Evolutionary conservation across 2,888 invertebrate species (phyloP).

Genomic region (Leptothorax acervorum): DNA sequence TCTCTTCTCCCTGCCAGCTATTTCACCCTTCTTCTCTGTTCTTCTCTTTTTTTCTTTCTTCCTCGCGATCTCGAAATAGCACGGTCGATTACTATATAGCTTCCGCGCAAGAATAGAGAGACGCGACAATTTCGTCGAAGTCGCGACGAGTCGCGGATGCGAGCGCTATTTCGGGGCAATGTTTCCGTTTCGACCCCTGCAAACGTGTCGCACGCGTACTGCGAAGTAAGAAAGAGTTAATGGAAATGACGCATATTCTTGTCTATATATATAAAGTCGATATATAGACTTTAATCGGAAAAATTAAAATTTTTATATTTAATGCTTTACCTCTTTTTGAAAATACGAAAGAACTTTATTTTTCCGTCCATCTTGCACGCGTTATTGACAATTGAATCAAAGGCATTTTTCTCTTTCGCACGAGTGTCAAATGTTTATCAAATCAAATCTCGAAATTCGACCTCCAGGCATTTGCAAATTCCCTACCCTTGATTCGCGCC

Average conservation of each 20-base stretch:
- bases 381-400: neutral
- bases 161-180: constrained; percentile 18
- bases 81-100: constrained; percentile 66
- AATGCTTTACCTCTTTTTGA: neutral
- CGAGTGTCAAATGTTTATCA: neutral
- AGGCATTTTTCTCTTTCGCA: neutral
- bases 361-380: neutral
- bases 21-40: constrained; percentile 26
- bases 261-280: neutral
- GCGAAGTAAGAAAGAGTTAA: neutral
- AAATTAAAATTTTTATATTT: neutral
- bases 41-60: constrained; percentile 15
- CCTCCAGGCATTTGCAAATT: neutral
- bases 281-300: neutral
- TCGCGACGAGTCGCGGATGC: constrained; percentile 34
- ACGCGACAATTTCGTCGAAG: constrained; percentile 50
- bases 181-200: constrained; percentile 18
- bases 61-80: constrained; percentile 63
- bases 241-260: neutral
- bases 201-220: neutral
- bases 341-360: no score
- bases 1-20: constrained; percentile 9
- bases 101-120: constrained; percentile 68
- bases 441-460: neutral
- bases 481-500: neutral